Evolutionary conservation across 1,140 invertebrate genomes (phyloP).

Genomic region (Trichomalopsis sarcophagae): DNA sequence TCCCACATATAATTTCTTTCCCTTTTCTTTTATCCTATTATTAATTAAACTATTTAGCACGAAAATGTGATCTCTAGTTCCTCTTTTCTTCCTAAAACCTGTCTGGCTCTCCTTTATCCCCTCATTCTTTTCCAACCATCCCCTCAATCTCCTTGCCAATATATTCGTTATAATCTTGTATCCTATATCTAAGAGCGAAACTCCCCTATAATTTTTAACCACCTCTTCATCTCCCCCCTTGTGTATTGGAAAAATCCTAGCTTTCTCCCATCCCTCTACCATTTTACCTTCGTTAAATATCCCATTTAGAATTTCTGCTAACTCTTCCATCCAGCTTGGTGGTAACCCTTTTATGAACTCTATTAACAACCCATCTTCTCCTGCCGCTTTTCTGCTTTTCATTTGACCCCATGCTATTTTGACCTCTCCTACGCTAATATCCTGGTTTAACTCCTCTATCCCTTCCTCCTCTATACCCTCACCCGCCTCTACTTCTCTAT

Average conservation of each 20-base stretch:
- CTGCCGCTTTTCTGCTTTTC: slow-evolving; percentile 61
- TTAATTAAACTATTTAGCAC: no score
- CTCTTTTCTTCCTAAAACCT: slow-evolving; percentile 49
- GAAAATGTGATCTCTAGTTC: slow-evolving; percentile 17
- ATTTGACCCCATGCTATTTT: slow-evolving; percentile 57
- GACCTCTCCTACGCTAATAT: slow-evolving; percentile 54
- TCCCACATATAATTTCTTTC: no score
- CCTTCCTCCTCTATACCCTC: not conserved
- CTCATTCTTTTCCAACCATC: slow-evolving; percentile 39
- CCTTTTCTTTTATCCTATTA: no score
- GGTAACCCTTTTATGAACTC: slow-evolving; percentile 59
- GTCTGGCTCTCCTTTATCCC: slow-evolving; percentile 45
- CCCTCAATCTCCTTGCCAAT: slow-evolving; percentile 45
- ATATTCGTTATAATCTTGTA: slow-evolving; percentile 53
- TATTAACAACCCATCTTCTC: slow-evolving; percentile 59
- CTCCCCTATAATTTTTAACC: slow-evolving; percentile 49
- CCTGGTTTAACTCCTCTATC: slow-evolving; percentile 23
- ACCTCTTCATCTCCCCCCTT: slow-evolving; percentile 46
- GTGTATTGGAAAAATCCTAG: slow-evolving; percentile 45
- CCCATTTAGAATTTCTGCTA: slow-evolving; percentile 33
- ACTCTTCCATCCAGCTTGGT: slow-evolving; percentile 36
- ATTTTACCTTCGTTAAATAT: slow-evolving; percentile 36
- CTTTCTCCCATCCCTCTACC: not conserved
- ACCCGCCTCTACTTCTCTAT: not conserved
- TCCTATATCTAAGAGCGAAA: slow-evolving; percentile 45